A percentile compares a stretch with the other conserved stretches of the same genome.
Evolutionary conservation across 2,113 vertebrate genomes (phyloP).

Genomic region (Caranx ignobilis): DNA sequence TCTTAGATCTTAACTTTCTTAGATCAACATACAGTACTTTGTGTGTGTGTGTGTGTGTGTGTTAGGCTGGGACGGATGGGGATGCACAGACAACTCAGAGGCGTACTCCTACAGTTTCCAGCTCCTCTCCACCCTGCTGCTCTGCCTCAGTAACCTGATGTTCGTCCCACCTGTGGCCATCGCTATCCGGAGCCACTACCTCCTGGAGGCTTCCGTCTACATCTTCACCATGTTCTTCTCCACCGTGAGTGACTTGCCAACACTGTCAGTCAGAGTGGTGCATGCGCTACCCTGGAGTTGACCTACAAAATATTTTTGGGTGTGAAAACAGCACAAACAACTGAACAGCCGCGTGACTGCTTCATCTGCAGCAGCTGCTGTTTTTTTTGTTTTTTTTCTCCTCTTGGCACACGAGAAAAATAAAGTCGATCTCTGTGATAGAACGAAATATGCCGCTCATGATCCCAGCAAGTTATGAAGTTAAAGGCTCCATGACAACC

Average conservation of each 20-base stretch:
- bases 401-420: background rate
- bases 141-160: slow-evolving; percentile 99
- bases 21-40: slow-evolving; percentile 5
- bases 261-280: background rate
- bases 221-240: slow-evolving; percentile 99
- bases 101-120: slow-evolving; percentile 98
- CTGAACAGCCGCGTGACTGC: background rate
- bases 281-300: background rate
- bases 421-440: background rate
- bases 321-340: background rate
- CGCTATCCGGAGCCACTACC: slow-evolving; percentile 92
- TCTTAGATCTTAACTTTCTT: slow-evolving; percentile 10
- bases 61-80: slow-evolving; percentile 98
- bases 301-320: slow-evolving; percentile 27
- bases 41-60: slow-evolving; percentile 28
- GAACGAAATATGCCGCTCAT: background rate
- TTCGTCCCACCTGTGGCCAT: slow-evolving; percentile 96
- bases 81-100: slow-evolving; percentile 93
- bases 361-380: slow-evolving; percentile 4
- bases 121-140: slow-evolving; percentile 94
- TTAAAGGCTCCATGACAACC: background rate
- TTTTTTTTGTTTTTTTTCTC: background rate
- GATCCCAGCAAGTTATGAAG: background rate
- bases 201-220: slow-evolving; percentile 96
- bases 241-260: slow-evolving; percentile 85